Base-by-base conservation (phyloP, 2,113 vertebrate species). In the Malurus cyaneus region DNA sequence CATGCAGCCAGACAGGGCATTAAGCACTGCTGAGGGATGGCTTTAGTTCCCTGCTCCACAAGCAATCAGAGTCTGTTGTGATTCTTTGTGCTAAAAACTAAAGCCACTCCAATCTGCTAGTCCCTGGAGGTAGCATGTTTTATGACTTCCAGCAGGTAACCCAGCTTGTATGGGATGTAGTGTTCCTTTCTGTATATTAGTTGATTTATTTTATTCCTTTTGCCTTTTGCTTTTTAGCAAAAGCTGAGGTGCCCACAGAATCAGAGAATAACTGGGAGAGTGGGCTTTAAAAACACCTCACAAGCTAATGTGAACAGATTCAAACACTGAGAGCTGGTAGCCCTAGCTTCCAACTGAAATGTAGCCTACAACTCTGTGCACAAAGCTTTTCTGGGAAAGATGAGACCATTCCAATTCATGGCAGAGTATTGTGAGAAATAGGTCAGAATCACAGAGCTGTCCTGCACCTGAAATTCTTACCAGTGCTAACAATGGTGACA, bases 391-490 rank as follows among this genome's bases (percentile, higher is more conserved):
- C 21, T 36, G 70, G 71, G 82, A 70, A 92, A 93, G 57, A 24
- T 23, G 69, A 84, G 21, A 16, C 42, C 65, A 17, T 80, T 78
- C 65, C 64, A 86, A 3, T 92, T 78, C 76, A 72, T 60, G 52
- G 86, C 69, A 60, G 47, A 80, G 64, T 28, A 76, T 26, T 67
- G 44, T n/a, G 54, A 89, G 80, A 86, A 67, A 66, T 23, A 71
- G 36, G 67, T 64, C 39, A 79, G 66, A 89, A 94, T 78, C 70
- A 79, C 49, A 87, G 73, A 34, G 73, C 53, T 18, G 29, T 79
- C 73, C 97, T 98, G 97, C 94, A 97, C 95, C 92, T 97, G 89
- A 92, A 96, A 96, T 95, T 93, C 83, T 89, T 83, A 69, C 49
- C 74, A 62, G 84, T 62, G 64, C 87, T 96, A 87, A 93, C 88